phyloP scores from a whole-genome alignment of 2,113 vertebrate species.

The Xenus cinereus region DNA sequence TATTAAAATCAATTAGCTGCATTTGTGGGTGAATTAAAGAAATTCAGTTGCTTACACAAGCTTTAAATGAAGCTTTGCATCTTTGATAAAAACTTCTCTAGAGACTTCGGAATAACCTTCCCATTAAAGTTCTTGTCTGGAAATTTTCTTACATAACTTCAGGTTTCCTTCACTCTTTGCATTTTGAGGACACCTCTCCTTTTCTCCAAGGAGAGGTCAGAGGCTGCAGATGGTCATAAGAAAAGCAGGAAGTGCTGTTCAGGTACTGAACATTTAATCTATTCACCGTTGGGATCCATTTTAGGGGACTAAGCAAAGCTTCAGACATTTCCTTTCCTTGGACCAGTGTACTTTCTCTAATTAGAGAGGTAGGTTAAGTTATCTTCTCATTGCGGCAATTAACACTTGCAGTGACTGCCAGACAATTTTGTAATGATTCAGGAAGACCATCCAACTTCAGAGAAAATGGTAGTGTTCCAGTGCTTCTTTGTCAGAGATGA shows the following conservation, averaged over 20 bases:
- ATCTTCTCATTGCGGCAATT: conserved; percentile 52
- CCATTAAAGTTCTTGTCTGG: neutral
- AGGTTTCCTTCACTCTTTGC: neutral
- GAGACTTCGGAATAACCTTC: neutral
- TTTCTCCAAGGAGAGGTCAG: neutral
- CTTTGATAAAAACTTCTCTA: neutral
- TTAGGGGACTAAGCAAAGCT: neutral
- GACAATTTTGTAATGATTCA: conserved; percentile 53
- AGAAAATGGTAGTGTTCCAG: conserved; percentile 17
- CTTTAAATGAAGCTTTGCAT: neutral
- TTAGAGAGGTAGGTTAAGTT: conserved; percentile 29
- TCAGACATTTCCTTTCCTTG: neutral
- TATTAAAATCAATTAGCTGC: neutral
- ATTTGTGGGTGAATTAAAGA: neutral
- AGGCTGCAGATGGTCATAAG: neutral
- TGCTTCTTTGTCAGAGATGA: conserved; percentile 26
- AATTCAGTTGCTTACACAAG: neutral
- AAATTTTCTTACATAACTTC: neutral
- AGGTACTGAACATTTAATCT: neutral
- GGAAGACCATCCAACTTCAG: conserved; percentile 42
- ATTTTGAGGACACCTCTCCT: neutral
- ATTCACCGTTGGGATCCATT: neutral
- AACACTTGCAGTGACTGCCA: conserved; percentile 42
- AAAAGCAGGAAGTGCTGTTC: neutral
- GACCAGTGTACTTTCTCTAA: conserved; percentile 11